phyloP scores from a whole-genome alignment of 2,113 vertebrate genomes.

The Mobula hypostoma region DNA sequence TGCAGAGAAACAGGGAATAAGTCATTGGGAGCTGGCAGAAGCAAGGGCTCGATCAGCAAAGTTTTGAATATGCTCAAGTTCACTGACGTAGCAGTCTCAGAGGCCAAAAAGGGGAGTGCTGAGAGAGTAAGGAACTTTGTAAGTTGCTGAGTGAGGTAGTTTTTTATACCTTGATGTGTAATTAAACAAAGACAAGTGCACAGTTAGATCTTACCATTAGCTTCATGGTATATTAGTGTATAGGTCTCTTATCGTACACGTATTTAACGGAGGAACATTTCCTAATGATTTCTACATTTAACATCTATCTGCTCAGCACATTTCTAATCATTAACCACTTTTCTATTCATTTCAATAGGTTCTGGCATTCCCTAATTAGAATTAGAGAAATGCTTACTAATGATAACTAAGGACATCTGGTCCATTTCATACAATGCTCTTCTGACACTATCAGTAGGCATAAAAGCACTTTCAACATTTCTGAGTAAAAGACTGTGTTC shows the following conservation, averaged over 20 bases:
- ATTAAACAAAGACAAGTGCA: background rate
- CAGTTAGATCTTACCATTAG: background rate
- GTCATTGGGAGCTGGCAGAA: too few relatives aligned
- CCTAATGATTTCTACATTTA: conserved; percentile 1
- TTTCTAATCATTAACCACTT: background rate
- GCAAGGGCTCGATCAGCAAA: too few relatives aligned
- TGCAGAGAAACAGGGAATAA: too few relatives aligned
- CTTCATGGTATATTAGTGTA: background rate
- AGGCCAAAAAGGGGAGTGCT: background rate
- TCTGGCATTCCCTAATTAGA: background rate
- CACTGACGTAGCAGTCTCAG: too few relatives aligned
- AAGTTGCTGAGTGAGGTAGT: background rate
- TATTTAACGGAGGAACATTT: background rate
- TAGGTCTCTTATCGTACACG: background rate
- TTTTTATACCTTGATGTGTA: background rate
- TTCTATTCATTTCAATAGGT: background rate
- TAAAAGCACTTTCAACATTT: background rate
- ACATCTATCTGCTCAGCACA: conserved; percentile 2
- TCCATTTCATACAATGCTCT: background rate
- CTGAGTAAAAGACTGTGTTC: too few relatives aligned
- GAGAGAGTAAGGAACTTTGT: background rate
- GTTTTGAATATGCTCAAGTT: too few relatives aligned
- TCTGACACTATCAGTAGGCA: background rate
- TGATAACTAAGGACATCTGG: background rate
- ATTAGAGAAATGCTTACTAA: background rate